Percentiles rank a stretch among this genome's conserved stretches.
phyloP scores from a whole-genome alignment of 35 echinoderm and acorn worm genomes.

The Chiridota heheva region DNA sequence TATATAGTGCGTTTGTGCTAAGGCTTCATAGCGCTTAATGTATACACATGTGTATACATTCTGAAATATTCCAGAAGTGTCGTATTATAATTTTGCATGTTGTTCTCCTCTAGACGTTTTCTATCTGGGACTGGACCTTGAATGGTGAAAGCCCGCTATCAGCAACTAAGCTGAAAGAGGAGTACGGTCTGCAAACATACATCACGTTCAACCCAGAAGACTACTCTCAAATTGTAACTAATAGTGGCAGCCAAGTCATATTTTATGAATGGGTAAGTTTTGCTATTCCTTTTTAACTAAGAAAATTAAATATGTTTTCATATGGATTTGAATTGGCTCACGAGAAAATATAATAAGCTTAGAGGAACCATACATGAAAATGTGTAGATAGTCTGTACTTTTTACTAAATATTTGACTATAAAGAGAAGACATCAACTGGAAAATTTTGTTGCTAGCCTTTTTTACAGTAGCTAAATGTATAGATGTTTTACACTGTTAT shows the following conservation, averaged over 20 bases:
- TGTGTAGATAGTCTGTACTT: background rate
- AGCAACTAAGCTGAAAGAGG: slow-evolving; percentile 41
- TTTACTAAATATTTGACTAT: background rate
- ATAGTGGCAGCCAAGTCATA: slow-evolving; percentile 89
- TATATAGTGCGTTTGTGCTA: too few relatives aligned
- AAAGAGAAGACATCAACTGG: too few relatives aligned
- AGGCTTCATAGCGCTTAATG: too few relatives aligned
- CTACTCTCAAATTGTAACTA: slow-evolving; percentile 84
- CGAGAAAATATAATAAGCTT: too few relatives aligned
- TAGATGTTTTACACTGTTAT: too few relatives aligned
- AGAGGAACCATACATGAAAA: too few relatives aligned
- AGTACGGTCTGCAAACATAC: slow-evolving; percentile 70
- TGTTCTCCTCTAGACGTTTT: slow-evolving; percentile 52
- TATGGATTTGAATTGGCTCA: too few relatives aligned
- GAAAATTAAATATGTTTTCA: too few relatives aligned
- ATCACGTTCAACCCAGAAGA: slow-evolving; percentile 96
- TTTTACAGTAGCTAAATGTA: too few relatives aligned
- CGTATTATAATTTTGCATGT: slow-evolving; percentile 8
- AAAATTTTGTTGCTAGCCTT: too few relatives aligned
- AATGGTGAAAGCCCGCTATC: slow-evolving; percentile 76
- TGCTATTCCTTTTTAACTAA: background rate
- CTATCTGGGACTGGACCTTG: slow-evolving; percentile 98
- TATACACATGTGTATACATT: too few relatives aligned
- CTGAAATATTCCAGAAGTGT: too few relatives aligned
- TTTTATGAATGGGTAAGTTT: slow-evolving; percentile 97